Evolutionary conservation across 2,888 invertebrate genomes (phyloP), one percentile per base, ranked within the genome.

Genomic region (Hypomecis punctinalis): DNA sequence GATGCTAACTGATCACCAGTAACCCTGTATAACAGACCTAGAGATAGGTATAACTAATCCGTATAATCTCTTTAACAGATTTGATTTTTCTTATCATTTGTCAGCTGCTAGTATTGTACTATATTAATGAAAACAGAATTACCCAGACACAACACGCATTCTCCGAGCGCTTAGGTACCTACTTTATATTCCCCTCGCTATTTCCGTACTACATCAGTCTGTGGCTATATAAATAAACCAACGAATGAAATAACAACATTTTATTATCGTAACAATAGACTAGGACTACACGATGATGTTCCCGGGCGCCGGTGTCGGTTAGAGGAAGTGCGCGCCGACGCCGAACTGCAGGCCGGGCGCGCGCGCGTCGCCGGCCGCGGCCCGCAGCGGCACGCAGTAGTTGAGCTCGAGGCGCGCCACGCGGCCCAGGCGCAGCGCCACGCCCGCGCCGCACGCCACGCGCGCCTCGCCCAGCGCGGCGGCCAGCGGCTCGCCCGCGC

Each of bases 391-490:
- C 79, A 97, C 89, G 85, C 97, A 97, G 91, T 99, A 98, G 94
- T 99, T 99, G 59, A 99, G 94, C 94, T 99, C 99, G 60, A 99
- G 94, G 63, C 99, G 94, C n/a, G 98, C 98, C 69, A 96, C 97
- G 94, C 72, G 76, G 0, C 90, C 98, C 63, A 99, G 91, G 69
- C 97, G 95, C 80, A 99, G 93, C 10, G 74, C 75, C 55, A 73
- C 68, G 46, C 74, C 75, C 11, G 65, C 67, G 48, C 99, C 99
- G 76, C 94, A 95, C 4, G 98, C 94, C 78, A 96, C 94, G 63
- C 99, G 94, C 75, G 94, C 90, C 55, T 94, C 93, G 53, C 81
- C 74, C 69, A 95, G 80, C 56, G 90, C 81, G 63, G 88, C 88
- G 67, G 89, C 71, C 59, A 47, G 46, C 56, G 47, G 84, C 79